phyloP scores from a whole-genome alignment of 2,888 invertebrate species.

The Agonum fuliginosum region DNA sequence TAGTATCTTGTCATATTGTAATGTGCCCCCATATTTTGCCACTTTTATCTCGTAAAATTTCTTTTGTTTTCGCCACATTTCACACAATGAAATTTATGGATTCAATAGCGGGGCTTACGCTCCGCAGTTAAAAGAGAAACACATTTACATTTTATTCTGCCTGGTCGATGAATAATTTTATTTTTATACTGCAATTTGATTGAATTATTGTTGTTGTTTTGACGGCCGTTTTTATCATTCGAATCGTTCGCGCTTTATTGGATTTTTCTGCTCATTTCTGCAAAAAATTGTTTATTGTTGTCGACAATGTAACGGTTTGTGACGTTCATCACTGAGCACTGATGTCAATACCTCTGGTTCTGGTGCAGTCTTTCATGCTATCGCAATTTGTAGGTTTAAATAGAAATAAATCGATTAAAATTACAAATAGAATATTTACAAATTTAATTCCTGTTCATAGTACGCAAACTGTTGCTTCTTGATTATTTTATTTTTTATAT shows the following conservation, averaged over 20 bases:
- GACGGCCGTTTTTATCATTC: conserved; percentile 49
- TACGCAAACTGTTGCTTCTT: too few species aligned
- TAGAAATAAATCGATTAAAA: too few species aligned
- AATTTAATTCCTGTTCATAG: too few species aligned
- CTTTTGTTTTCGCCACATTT: conserved; percentile 60
- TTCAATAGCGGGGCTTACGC: conserved; percentile 56
- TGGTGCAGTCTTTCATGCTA: too few species aligned
- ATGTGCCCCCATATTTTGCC: conserved; percentile 59
- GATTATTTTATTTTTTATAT: too few species aligned
- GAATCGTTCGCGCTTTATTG: conserved; percentile 30
- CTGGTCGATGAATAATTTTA: conserved; percentile 55
- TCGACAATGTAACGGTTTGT: not conserved
- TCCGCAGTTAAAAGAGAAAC: conserved; percentile 52
- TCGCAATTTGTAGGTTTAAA: too few species aligned
- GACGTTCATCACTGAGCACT: not conserved
- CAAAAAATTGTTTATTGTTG: conserved; percentile 40
- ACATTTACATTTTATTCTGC: conserved; percentile 59
- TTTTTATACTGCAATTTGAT: conserved; percentile 59
- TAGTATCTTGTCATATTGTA: conserved; percentile 60
- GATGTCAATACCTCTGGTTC: too few species aligned
- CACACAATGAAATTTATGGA: conserved; percentile 60
- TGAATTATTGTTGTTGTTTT: conserved; percentile 58
- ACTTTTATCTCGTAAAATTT: conserved; percentile 60
- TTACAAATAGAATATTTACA: too few species aligned
- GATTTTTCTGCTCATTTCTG: conserved; percentile 21